These are phyloP conservation scores for Oreocharis arfaki DNA, from an alignment of 2,113 vertebrate species.

Conservation along the genomic window DNA sequence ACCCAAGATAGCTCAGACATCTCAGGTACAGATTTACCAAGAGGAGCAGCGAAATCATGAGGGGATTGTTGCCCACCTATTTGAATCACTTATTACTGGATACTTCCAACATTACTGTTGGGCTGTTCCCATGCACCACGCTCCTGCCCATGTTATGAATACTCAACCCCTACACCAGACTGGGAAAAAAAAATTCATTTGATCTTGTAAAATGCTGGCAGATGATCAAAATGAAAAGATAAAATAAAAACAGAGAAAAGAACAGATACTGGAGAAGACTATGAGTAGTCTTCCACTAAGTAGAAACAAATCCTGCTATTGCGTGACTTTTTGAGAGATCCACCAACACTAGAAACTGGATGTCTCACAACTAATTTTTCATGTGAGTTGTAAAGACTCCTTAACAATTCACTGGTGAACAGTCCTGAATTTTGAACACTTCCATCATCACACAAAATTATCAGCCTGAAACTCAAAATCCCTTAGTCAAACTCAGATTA, in stretches of 20 bases:
- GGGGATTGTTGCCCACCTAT: background rate
- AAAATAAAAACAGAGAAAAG: background rate
- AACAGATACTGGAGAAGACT: background rate
- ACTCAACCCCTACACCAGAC: background rate
- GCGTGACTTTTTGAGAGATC: background rate
- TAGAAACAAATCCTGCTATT: background rate
- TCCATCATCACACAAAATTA: background rate
- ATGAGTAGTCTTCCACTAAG: background rate
- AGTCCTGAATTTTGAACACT: background rate
- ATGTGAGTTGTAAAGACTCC: background rate
- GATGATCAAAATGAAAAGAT: background rate
- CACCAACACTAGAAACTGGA: background rate
- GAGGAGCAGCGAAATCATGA: background rate
- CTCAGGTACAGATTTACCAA: background rate
- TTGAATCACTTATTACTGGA: background rate
- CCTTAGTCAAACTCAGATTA: background rate
- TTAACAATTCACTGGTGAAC: background rate
- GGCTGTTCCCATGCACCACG: background rate
- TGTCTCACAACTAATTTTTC: background rate
- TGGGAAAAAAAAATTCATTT: background rate
- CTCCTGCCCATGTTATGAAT: background rate
- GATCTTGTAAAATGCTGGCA: background rate
- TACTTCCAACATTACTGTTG: background rate
- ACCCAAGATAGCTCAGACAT: background rate
- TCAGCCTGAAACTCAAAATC: background rate